phyloP scores from a whole-genome alignment of 2,797 vertebrate genomes.

The Poecile montanus region DNA sequence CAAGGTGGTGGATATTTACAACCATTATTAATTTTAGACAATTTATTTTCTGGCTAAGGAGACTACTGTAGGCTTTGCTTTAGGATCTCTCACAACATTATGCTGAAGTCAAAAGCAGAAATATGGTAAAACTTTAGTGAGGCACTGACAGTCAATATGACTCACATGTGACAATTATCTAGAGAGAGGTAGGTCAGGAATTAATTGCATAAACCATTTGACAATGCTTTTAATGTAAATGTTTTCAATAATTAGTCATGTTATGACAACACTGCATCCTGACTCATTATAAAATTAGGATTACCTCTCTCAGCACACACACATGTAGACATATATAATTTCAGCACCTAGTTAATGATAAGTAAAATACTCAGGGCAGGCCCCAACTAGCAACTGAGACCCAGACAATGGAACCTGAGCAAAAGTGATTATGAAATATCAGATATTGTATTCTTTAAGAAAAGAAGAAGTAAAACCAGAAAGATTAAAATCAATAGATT shows the following conservation, averaged over 20 bases:
- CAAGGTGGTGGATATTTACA: background rate
- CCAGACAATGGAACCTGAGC: background rate
- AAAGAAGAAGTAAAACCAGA: background rate
- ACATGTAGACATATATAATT: background rate
- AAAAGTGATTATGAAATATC: background rate
- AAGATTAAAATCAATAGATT: background rate
- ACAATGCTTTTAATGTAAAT: background rate
- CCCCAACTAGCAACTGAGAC: background rate
- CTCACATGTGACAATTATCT: background rate
- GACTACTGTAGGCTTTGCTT: background rate
- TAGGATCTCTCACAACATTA: background rate
- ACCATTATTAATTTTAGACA: background rate
- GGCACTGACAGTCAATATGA: background rate
- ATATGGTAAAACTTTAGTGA: background rate
- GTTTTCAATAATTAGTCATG: background rate
- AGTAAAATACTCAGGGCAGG: background rate
- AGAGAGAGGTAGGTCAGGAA: background rate
- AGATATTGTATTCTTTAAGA: background rate
- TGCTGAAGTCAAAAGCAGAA: background rate
- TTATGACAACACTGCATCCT: background rate
- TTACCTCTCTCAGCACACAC: background rate
- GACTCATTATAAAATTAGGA: background rate
- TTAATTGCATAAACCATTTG: background rate
- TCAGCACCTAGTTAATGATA: background rate
- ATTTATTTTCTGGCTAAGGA: background rate